Base-by-base conservation (phyloP, 2,797 vertebrate species). In the Dermochelys coriacea region DNA sequence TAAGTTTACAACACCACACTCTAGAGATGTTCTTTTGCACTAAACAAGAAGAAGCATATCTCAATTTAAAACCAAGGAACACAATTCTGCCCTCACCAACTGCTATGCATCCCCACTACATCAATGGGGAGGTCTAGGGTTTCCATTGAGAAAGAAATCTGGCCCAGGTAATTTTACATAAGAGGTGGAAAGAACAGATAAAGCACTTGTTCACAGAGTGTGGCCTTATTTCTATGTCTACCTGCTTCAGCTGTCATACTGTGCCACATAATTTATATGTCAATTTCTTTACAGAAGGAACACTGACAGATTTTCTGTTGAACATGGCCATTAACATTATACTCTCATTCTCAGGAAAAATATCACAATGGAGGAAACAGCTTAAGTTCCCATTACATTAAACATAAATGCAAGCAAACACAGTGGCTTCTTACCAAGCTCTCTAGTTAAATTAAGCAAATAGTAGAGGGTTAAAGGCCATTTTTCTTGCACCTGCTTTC, bases 181-280 rank as follows among this genome's bases (percentile, higher is more conserved):
- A 94, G 96, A 97, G 87, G 86, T 29, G 86, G 82, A 81, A 94
- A 92, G 95, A 96, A 96, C 91, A 94, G 90, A 94, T 87, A 90
- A 92, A 95, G 87, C 25, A 59, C 82, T 96, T 87, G 74, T 57
- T 92, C 74, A 3, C 2, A 55, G 89, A 93, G 88, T 84, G 92
- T 12, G 85, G 94, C 90, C 49, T 92, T 71, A 85, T 75, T 94
- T 95, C 80, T 61, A 47, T 87, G 52, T 88, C 78, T 82, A 96
- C 93, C 95, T 97, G 93, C 93, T 79, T 77, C 91, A 80, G 27
- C 49, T 90, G 93, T 86, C 91, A 96, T 89, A 84, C 74, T 29
- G 52, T 75, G 78, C 29, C 90, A 85, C 77, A 64, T 34, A 84
- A 80, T 88, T 85, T 93, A 27, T 5, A 84, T 64, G 88, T 45